These are phyloP conservation scores for Callimorpha dominula DNA, from an alignment of 2,888 invertebrate genomes.

Conservation along the genomic window DNA sequence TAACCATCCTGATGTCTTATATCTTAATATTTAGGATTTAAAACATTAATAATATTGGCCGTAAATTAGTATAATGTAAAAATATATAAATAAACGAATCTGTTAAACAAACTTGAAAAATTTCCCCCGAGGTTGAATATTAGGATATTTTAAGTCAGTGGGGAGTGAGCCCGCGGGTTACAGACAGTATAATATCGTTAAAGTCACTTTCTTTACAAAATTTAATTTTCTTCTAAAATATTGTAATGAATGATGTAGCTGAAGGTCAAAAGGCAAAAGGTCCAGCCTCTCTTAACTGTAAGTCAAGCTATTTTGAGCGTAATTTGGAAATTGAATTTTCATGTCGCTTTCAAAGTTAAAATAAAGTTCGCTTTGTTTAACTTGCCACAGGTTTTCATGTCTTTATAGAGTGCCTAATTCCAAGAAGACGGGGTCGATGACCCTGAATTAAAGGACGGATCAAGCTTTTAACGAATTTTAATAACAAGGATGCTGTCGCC, in stretches of 20 bases:
- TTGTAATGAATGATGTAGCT: slow-evolving; percentile 6
- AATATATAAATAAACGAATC: background rate
- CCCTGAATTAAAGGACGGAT: background rate
- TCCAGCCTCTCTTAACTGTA: slow-evolving; percentile 4
- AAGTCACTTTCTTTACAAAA: slow-evolving; percentile 7
- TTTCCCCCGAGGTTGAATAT: background rate
- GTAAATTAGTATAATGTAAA: background rate
- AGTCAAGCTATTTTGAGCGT: slow-evolving; percentile 30
- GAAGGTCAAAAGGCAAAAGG: slow-evolving; percentile 26
- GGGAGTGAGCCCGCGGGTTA: background rate
- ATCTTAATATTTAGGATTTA: background rate
- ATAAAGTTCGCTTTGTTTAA: slow-evolving; percentile 17
- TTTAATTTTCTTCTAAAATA: slow-evolving; percentile 6
- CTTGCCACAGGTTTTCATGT: background rate
- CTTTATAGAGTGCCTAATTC: slow-evolving; percentile 2
- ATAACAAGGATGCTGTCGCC: background rate
- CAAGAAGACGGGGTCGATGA: background rate
- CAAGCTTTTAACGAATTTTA: background rate
- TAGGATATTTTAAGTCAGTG: background rate
- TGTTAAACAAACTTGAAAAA: background rate
- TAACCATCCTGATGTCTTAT: too few species aligned
- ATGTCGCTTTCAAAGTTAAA: slow-evolving; percentile 26
- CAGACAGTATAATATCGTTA: slow-evolving; percentile 2
- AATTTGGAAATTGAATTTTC: slow-evolving; percentile 48
- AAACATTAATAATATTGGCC: background rate